phyloP scores from a whole-genome alignment of 2,113 vertebrate species.

The Sinocyclocheilus grahami region DNA sequence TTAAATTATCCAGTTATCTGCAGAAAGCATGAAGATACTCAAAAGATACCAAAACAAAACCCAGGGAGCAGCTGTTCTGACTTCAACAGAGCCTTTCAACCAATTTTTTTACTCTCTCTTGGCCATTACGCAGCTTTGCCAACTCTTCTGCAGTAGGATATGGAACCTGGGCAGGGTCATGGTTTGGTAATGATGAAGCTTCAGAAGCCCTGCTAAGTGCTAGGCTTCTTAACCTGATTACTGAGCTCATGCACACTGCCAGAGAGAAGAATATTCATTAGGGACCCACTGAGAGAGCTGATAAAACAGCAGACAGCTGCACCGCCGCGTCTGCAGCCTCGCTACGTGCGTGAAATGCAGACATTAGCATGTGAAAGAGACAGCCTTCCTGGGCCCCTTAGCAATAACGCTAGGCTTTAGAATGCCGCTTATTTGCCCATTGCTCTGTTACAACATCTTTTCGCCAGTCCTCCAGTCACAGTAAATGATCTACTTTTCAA shows the following conservation, averaged over 20 bases:
- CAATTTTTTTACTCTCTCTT: background rate
- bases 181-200: slow-evolving; percentile 68
- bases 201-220: slow-evolving; percentile 79
- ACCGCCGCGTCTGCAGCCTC: slow-evolving; percentile 69
- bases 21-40: slow-evolving; percentile 24
- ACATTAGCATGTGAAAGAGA: slow-evolving; percentile 76
- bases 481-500: slow-evolving; percentile 55
- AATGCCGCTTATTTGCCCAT: slow-evolving; percentile 38
- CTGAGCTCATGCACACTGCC: slow-evolving; percentile 77
- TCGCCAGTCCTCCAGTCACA: slow-evolving; percentile 48
- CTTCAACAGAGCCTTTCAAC: slow-evolving; percentile 27
- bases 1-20: slow-evolving; percentile 16
- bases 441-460: slow-evolving; percentile 36
- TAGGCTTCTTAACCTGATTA: slow-evolving; percentile 80
- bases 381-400: slow-evolving; percentile 67
- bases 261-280: slow-evolving; percentile 79
- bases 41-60: slow-evolving; percentile 41
- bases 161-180: slow-evolving; percentile 72
- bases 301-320: slow-evolving; percentile 78
- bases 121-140: slow-evolving; percentile 14
- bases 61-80: slow-evolving; percentile 46
- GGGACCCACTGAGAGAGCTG: slow-evolving; percentile 76
- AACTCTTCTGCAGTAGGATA: slow-evolving; percentile 34
- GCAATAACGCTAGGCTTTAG: slow-evolving; percentile 61
- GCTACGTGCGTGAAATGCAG: slow-evolving; percentile 64